Evolutionary conservation across 2,113 vertebrate genomes (phyloP).

Genomic region (Pao palembangensis): DNA sequence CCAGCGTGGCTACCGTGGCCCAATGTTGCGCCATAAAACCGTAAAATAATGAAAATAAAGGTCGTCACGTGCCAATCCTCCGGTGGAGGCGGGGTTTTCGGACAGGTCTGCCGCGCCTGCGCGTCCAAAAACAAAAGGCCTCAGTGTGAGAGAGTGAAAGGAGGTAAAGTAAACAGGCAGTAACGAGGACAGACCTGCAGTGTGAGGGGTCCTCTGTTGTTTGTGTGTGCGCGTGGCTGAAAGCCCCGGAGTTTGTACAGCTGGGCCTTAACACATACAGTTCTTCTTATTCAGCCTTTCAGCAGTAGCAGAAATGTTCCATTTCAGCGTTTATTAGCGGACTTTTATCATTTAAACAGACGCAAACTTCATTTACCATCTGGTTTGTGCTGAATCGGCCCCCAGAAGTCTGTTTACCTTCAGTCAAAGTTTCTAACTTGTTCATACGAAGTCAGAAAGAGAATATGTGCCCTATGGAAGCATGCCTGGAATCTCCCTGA

Average conservation of each 20-base stretch:
- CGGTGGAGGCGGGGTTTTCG: not conserved
- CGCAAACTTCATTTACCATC: conserved; percentile 21
- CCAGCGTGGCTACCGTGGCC: not conserved
- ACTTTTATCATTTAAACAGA: conserved; percentile 37
- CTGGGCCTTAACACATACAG: conserved; percentile 68
- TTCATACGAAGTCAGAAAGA: too few relatives aligned
- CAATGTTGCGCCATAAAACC: not conserved
- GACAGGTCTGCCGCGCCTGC: conserved; percentile 9
- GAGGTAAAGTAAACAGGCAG: conserved; percentile 89
- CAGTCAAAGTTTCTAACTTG: conserved; percentile 6
- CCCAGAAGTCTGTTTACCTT: conserved; percentile 5
- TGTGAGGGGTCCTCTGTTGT: conserved; percentile 78
- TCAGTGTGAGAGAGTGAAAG: conserved; percentile 83
- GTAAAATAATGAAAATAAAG: not conserved
- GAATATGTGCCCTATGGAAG: too few relatives aligned
- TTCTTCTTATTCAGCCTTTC: not conserved
- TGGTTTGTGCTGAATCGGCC: not conserved
- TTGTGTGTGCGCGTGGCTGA: conserved; percentile 53
- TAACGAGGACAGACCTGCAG: conserved; percentile 81
- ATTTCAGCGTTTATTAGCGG: conserved; percentile 3
- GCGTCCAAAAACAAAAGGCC: conserved; percentile 77
- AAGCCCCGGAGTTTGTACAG: conserved; percentile 84
- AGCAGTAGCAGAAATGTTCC: conserved; percentile 19
- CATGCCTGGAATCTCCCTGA: not conserved
- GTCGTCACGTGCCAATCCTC: not conserved